phyloP scores from a whole-genome alignment of 2,113 vertebrate species.

The Parotia lawesii region DNA sequence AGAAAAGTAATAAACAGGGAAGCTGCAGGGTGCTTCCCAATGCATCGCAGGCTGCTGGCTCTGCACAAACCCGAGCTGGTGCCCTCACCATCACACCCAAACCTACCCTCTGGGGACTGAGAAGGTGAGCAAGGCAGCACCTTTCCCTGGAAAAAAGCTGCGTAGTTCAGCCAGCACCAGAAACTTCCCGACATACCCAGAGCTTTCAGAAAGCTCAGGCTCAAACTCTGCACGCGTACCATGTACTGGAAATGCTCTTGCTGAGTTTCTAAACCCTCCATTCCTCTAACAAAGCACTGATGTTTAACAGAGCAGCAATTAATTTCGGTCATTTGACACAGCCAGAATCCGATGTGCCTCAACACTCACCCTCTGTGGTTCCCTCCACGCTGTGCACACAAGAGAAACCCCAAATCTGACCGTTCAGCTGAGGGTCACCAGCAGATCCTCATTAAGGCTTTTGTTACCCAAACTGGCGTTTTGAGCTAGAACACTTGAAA shows the following conservation, averaged over 20 bases:
- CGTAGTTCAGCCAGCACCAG: neutral
- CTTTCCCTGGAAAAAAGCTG: neutral
- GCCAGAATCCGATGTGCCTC: neutral
- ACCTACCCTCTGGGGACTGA: neutral
- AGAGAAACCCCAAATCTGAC: neutral
- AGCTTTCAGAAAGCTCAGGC: neutral
- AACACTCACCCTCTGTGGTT: neutral
- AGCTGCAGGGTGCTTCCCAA: neutral
- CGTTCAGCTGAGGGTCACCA: neutral
- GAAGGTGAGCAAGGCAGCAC: neutral
- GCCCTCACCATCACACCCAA: neutral
- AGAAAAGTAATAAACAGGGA: neutral
- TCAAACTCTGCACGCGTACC: fast-evolving
- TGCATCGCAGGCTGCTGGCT: neutral
- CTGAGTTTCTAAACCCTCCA: neutral
- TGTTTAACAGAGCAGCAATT: neutral
- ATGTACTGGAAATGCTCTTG: neutral
- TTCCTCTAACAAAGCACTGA: neutral
- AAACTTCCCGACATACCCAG: neutral
- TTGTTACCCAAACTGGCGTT: neutral
- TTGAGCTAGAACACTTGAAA: neutral
- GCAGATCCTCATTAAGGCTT: neutral
- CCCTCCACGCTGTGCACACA: neutral
- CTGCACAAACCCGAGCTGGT: neutral
- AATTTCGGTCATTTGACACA: neutral